phyloP scores from a whole-genome alignment of 2,113 vertebrate genomes.

The Numida meleagris region DNA sequence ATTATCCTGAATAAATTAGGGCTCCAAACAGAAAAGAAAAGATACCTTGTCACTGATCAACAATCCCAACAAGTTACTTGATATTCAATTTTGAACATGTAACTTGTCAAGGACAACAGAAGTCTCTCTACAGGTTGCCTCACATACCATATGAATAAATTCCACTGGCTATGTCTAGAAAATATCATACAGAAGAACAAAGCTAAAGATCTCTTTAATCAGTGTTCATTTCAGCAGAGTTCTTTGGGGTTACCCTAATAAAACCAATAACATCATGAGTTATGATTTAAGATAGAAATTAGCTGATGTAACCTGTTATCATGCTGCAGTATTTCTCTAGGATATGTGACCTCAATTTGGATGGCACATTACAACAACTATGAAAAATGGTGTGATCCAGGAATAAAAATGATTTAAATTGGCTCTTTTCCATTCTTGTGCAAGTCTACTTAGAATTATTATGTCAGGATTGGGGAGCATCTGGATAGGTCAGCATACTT shows the following conservation, averaged over 20 bases:
- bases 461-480: not conserved
- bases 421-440: not conserved
- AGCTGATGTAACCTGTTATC: not conserved
- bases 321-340: not conserved
- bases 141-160: not conserved
- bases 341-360: not conserved
- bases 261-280: not conserved
- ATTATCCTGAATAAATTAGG: conserved; percentile 6
- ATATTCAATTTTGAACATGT: conserved; percentile 11
- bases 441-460: not conserved
- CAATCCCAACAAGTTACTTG: not conserved
- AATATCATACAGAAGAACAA: not conserved
- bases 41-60: not conserved
- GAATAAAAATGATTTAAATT: not conserved
- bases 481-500: not conserved
- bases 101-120: conserved; percentile 9
- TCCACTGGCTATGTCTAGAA: not conserved
- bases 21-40: not conserved
- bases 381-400: not conserved
- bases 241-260: not conserved
- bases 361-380: not conserved
- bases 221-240: not conserved
- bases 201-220: not conserved
- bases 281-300: conserved; percentile 31
- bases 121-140: not conserved